Conservation (phyloP, 2,797 vertebrate species). For the Gambusia yucatana region DNA sequence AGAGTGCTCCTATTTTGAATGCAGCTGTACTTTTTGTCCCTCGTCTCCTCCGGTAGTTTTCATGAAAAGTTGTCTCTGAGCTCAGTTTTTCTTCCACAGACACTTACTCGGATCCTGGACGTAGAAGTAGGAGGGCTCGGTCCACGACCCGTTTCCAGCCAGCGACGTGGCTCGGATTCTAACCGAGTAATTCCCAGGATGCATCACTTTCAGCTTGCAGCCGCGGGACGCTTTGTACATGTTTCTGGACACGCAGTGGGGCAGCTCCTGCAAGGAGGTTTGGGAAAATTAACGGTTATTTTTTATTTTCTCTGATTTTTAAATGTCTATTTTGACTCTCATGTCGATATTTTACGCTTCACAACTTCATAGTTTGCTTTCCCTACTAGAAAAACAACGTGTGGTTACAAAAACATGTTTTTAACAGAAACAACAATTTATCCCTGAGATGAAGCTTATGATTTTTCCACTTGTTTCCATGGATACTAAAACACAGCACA, state of each 20-base stretch:
- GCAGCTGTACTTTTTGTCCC: neutral
- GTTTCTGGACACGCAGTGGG: constrained; percentile 90
- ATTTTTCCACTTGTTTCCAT: constrained; percentile 52
- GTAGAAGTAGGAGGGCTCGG: constrained; percentile 87
- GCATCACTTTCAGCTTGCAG: constrained; percentile 87
- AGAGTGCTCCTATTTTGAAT: neutral
- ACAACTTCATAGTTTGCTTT: constrained; percentile 16
- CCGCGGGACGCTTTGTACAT: constrained; percentile 82
- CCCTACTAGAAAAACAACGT: constrained; percentile 3
- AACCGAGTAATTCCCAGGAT: constrained; percentile 93
- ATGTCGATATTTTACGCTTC: neutral
- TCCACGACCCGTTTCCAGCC: constrained; percentile 97
- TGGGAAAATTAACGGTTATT: neutral
- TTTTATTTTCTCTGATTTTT: neutral
- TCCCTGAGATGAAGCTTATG: constrained; percentile 6
- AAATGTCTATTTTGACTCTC: constrained; percentile 24
- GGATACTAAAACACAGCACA: constrained; percentile 53
- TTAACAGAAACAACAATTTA: constrained; percentile 19
- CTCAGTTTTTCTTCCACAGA: neutral
- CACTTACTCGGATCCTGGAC: constrained; percentile 88
- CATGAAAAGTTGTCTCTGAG: neutral
- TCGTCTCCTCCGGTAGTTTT: neutral
- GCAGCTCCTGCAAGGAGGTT: constrained; percentile 81
- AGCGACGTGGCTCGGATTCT: constrained; percentile 91
- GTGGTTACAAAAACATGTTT: constrained; percentile 4